A percentile compares a stretch with the other conserved stretches of the same genome.
Evolutionary conservation across 2,113 vertebrate genomes (phyloP).

Genomic region (Campylomormyrus tamandua): DNA sequence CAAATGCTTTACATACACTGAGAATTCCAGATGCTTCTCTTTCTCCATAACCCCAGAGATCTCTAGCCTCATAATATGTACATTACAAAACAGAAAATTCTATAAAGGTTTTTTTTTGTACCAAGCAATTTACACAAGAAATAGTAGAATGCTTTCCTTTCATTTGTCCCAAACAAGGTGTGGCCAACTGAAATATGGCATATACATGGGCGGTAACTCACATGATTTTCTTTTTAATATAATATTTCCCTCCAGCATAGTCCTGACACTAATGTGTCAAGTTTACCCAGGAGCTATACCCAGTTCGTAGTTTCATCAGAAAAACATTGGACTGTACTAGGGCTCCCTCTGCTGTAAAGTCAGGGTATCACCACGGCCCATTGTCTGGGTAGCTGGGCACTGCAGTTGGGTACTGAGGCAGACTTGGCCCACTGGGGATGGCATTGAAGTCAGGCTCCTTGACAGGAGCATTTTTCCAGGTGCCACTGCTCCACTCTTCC

Average conservation of each 20-base stretch:
- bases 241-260: neutral
- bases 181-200: neutral
- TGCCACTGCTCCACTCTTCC: conserved; percentile 77
- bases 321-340: neutral
- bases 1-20: neutral
- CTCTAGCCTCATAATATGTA: neutral
- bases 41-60: neutral
- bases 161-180: neutral
- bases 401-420: conserved; percentile 81
- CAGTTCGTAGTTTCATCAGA: neutral
- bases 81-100: neutral
- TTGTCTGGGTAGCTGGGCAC: conserved; percentile 81
- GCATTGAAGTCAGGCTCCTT: conserved; percentile 75
- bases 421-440: conserved; percentile 72
- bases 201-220: neutral
- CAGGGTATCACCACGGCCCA: conserved; percentile 54
- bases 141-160: neutral
- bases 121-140: neutral
- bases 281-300: neutral
- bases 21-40: neutral
- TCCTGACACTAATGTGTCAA: neutral
- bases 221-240: neutral
- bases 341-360: conserved; percentile 42
- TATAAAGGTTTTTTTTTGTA: neutral
- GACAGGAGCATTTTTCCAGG: conserved; percentile 72